Conservation (phyloP, 1,140 invertebrate species). For the Dreissena polymorpha region DNA sequence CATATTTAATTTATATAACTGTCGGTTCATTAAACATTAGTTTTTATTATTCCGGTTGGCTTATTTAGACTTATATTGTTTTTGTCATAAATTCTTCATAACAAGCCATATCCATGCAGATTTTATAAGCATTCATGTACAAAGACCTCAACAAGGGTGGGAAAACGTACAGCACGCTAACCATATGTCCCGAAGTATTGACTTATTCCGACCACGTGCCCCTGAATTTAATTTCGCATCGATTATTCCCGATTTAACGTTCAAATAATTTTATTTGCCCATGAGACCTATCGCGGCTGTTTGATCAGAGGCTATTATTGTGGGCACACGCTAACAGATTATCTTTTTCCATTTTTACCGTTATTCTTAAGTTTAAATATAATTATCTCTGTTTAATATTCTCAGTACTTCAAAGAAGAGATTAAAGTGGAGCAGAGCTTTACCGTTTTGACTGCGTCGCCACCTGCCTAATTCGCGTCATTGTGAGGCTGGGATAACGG, state of each 20-base stretch:
- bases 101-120: background rate
- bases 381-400: conserved; percentile 7
- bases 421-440: background rate
- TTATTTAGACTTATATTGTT: too few relatives aligned
- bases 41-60: too few relatives aligned
- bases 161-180: background rate
- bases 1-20: too few relatives aligned
- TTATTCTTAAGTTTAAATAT: background rate
- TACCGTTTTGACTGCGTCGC: background rate
- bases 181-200: background rate
- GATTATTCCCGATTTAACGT: background rate
- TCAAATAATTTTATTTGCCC: background rate
- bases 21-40: too few relatives aligned
- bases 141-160: background rate
- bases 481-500: background rate
- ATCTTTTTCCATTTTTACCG: conserved; percentile 8
- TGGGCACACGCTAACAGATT: conserved; percentile 4
- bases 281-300: background rate
- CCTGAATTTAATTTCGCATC: background rate
- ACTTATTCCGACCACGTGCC: background rate
- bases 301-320: background rate
- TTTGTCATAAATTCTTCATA: background rate
- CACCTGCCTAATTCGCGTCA: conserved; percentile 1
- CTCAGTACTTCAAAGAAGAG: background rate
- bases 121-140: background rate